Conservation (phyloP, 2,113 vertebrate genomes). For the Atherinomorus stipes region DNA sequence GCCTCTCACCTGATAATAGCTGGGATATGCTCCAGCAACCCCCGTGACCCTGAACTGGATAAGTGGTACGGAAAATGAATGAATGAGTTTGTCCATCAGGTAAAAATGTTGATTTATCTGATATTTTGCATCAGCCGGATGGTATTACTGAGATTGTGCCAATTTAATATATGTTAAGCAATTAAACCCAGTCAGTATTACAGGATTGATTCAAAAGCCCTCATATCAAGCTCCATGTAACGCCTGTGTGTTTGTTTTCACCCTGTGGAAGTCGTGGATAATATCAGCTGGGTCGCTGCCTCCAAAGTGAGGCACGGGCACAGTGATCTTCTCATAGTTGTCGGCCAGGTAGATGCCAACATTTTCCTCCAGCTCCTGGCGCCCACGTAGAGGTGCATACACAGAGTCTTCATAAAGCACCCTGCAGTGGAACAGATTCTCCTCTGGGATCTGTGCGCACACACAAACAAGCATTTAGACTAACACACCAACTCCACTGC, state of each 20-base stretch:
- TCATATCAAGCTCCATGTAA: too few relatives aligned
- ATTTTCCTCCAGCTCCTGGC: constrained; percentile 91
- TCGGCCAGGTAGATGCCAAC: constrained; percentile 92
- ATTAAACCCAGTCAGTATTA: too few relatives aligned
- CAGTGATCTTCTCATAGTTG: constrained; percentile 92
- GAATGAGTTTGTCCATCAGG: not conserved
- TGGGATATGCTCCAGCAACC: too few relatives aligned
- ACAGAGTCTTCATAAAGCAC: constrained; percentile 89
- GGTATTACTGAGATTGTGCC: not conserved
- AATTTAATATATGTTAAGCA: too few relatives aligned
- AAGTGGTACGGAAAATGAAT: too few relatives aligned
- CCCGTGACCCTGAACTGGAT: too few relatives aligned
- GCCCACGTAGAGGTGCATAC: constrained; percentile 83
- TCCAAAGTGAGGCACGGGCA: constrained; percentile 91
- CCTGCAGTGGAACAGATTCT: constrained; percentile 90
- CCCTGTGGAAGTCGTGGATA: constrained; percentile 94
- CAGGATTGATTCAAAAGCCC: too few relatives aligned
- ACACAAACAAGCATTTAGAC: not conserved
- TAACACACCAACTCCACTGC: not conserved
- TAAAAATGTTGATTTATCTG: not conserved
- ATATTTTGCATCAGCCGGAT: not conserved
- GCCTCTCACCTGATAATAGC: too few relatives aligned
- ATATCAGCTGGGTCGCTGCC: constrained; percentile 93
- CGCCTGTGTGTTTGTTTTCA: constrained; percentile 72
- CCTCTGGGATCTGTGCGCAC: constrained; percentile 84